phyloP scores from a whole-genome alignment of 2,888 invertebrate genomes.

The Nesidiocoris tenuis region DNA sequence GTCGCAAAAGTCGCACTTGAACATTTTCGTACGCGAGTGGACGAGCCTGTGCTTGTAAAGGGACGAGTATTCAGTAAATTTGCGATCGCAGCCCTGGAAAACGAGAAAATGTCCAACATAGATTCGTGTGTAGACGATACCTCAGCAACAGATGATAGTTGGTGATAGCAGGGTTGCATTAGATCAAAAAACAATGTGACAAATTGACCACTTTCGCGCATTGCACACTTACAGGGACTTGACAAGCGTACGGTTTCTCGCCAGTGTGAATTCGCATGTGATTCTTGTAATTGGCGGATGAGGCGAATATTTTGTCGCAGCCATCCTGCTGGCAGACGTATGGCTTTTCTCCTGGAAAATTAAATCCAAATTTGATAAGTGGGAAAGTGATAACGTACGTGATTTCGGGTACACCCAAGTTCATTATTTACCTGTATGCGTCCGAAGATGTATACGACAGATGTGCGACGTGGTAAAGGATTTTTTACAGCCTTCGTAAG shows the following conservation, averaged over 20 bases:
- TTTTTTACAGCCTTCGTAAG: conserved; percentile 59
- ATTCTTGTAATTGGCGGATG: conserved; percentile 68
- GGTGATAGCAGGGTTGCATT: background rate
- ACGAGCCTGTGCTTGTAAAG: conserved; percentile 67
- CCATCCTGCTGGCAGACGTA: conserved; percentile 62
- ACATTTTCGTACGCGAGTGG: conserved; percentile 63
- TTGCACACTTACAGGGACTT: conserved; percentile 55
- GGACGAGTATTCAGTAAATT: conserved; percentile 70
- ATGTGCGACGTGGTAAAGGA: conserved; percentile 70
- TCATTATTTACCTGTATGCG: conserved; percentile 62
- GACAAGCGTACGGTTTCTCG: conserved; percentile 67
- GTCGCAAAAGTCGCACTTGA: conserved; percentile 61
- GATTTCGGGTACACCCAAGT: no score
- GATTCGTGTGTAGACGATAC: no score
- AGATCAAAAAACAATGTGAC: no score
- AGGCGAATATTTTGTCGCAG: conserved; percentile 66
- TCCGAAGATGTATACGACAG: conserved; percentile 65
- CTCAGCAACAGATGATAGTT: background rate
- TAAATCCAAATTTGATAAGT: background rate
- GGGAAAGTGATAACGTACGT: background rate
- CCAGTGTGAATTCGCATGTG: conserved; percentile 69
- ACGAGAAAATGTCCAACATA: background rate
- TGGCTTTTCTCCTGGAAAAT: conserved; percentile 60
- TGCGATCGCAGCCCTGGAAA: conserved; percentile 61
- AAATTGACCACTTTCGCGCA: no score